Evolutionary conservation across 1,140 invertebrate species (phyloP), one percentile per base, ranked within the genome.

Genomic region (Globodera rostochiensis): DNA sequence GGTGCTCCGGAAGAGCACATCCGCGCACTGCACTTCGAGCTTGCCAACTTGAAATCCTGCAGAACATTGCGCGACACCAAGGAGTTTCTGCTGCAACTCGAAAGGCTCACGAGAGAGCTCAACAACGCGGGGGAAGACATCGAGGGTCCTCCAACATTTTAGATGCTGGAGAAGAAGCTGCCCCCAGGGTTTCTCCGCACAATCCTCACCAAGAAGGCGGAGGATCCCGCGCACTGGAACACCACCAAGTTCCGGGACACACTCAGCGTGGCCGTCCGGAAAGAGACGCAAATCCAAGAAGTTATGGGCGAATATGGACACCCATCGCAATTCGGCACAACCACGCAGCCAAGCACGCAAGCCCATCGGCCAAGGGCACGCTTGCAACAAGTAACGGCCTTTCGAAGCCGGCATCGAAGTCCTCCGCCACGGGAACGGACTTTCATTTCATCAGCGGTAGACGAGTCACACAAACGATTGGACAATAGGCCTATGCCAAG

Each of bases 221-320:
- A 73, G 50, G 50, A 73, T 8, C 71, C 71, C 4, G 71, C 71
- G 15, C 19, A 19, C 50, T 73, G 71, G 71, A n/a, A 11, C 6
- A 73, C 71, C 36, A 73, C 15, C 50, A 46, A n/a, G 15, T 73
- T 73, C 50, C 15, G 71, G 11, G 5, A 46, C 6, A 19, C 19
- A 25, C 13, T 70, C 1, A 11, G 36, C 9, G 69, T 9, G 13
- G 69, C 69, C 5, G 11, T 70, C 6, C 7, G 50, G 50, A 73
- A 73, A 19, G 71, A 73, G 25, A 1, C 15, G 1, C 46, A 19
- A 73, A 73, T 73, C 3, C 71, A 73, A 19, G 71, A 73, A 73
- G 21, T 73, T 4, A 73, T 73, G 21, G 21, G 46, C 6, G 71
- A 73, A 73, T 73, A 73, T 73, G 71, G 50, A 19, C 71, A 73